These are phyloP conservation scores for Drosophila grimshawi DNA, from an alignment of 1,140 invertebrate species.

Conservation along the genomic window DNA sequence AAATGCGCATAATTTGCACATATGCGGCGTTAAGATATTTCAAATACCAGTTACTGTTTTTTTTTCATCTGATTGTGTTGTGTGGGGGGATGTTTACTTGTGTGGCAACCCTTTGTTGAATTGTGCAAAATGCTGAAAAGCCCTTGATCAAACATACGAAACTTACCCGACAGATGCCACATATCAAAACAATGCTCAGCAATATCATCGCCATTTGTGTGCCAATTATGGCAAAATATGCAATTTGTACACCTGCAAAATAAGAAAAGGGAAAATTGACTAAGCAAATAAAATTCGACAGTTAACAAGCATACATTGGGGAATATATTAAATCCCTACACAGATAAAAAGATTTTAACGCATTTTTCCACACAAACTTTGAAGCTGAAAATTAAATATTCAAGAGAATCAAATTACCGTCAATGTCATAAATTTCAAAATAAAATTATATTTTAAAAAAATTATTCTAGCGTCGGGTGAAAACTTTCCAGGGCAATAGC, in stretches of 20 bases:
- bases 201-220: conserved; percentile 90
- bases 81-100: not conserved
- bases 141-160: conserved; percentile 47
- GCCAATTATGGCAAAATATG: conserved; percentile 90
- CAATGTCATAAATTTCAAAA: too few species aligned
- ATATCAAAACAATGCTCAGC: conserved; percentile 88
- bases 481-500: too few species aligned
- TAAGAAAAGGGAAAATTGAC: not conserved
- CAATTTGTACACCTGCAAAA: conserved; percentile 90
- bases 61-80: not conserved
- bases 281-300: conserved; percentile 2
- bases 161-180: conserved; percentile 90
- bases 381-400: too few species aligned
- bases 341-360: too few species aligned
- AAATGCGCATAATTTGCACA: conserved; percentile 68
- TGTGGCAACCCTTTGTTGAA: conserved; percentile 24
- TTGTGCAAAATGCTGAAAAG: conserved; percentile 51
- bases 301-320: not conserved
- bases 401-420: too few species aligned
- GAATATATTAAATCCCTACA: not conserved
- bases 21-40: conserved; percentile 57
- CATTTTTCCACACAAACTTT: too few species aligned
- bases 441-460: too few species aligned
- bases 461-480: too few species aligned
- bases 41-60: conserved; percentile 24